Evolutionary conservation across 2,888 invertebrate genomes (phyloP).

Genomic region (Leucania comma): DNA sequence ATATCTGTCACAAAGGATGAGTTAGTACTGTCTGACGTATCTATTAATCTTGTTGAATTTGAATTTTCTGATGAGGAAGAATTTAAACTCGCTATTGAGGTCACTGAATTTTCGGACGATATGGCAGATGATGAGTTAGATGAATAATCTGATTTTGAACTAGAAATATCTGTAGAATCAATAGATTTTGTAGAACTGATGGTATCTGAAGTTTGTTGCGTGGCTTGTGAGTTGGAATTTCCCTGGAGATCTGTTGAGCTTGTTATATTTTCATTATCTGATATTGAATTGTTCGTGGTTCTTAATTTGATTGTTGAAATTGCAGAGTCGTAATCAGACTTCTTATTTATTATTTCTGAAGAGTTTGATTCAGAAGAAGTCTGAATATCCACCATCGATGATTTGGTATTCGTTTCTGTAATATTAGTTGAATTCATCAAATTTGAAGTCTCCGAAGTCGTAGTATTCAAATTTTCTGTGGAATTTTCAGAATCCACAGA

Average conservation of each 20-base stretch:
- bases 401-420: constrained; percentile 2
- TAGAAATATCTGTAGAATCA: constrained; percentile 10
- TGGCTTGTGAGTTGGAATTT: constrained; percentile 5
- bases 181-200: constrained; percentile 16
- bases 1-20: constrained; percentile 23
- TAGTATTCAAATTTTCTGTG: constrained; percentile 21
- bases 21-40: constrained; percentile 18
- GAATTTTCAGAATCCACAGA: constrained; percentile 25
- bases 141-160: constrained; percentile 10
- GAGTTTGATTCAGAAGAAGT: constrained; percentile 23
- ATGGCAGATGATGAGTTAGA: constrained; percentile 10
- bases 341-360: constrained; percentile 21
- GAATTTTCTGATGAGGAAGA: constrained; percentile 9
- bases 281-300: constrained; percentile 7
- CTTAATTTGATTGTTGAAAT: constrained; percentile 17
- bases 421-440: constrained; percentile 20
- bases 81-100: constrained; percentile 15
- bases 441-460: constrained; percentile 20
- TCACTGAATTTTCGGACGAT: constrained; percentile 19
- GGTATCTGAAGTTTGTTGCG: not conserved
- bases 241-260: constrained; percentile 5
- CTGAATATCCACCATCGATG: not conserved
- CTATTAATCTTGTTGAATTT: constrained; percentile 1
- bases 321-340: constrained; percentile 4
- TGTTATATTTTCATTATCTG: constrained; percentile 32